phyloP scores from a whole-genome alignment of 2,113 vertebrate species.

The Petromus typicus region DNA sequence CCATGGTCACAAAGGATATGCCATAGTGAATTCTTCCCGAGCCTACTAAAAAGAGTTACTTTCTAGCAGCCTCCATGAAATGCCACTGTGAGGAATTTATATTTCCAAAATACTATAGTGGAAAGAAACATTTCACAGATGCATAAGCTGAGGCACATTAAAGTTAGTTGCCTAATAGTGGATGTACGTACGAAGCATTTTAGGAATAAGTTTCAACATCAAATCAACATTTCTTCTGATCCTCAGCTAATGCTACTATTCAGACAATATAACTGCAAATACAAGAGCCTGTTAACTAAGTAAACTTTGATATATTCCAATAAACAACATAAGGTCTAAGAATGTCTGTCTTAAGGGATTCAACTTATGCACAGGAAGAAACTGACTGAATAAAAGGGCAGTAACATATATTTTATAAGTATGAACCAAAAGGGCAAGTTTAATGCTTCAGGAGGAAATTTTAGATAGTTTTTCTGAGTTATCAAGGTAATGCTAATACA shows the following conservation, averaged over 20 bases:
- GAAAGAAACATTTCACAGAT: conserved; percentile 37
- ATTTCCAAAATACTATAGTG: conserved; percentile 32
- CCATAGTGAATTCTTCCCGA: no score
- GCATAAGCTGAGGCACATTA: conserved; percentile 47
- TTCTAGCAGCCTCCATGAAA: background rate
- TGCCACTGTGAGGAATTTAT: background rate
- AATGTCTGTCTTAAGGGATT: conserved; percentile 37
- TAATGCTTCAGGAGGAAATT: background rate
- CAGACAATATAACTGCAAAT: conserved; percentile 39
- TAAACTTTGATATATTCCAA: conserved; percentile 40
- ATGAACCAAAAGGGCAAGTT: background rate
- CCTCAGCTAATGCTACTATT: conserved; percentile 22
- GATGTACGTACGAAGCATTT: conserved; percentile 40
- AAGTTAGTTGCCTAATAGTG: conserved; percentile 48
- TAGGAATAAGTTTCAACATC: conserved; percentile 18
- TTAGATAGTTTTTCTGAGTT: background rate
- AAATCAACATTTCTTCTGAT: conserved; percentile 6
- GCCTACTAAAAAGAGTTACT: background rate
- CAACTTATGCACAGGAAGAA: conserved; percentile 29
- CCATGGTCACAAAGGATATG: background rate
- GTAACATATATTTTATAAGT: background rate
- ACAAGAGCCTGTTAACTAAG: conserved; percentile 31
- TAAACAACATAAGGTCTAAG: conserved; percentile 7
- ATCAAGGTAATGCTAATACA: background rate
- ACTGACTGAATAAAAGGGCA: background rate